Conservation (phyloP, 2,888 invertebrate species). For the Lasioglossum malachurum region DNA sequence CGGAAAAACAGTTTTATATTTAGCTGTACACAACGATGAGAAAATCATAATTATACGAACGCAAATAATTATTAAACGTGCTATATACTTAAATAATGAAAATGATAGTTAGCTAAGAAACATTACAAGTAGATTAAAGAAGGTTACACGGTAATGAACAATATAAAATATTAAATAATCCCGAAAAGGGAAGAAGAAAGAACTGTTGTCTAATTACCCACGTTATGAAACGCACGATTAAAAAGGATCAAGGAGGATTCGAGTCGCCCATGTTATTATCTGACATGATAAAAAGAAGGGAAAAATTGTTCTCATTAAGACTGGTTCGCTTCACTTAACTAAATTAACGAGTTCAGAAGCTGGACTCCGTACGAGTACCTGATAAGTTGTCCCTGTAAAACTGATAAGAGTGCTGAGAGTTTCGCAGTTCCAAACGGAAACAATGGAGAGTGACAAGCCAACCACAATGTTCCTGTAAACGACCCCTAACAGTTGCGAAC, state of each 20-base stretch:
- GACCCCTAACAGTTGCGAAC: not conserved
- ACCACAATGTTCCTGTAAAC: not conserved
- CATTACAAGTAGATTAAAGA: no score
- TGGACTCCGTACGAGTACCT: slow-evolving; percentile 1
- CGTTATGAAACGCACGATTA: not conserved
- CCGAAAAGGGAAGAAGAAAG: not conserved
- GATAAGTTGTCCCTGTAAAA: not conserved
- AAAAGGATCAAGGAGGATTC: not conserved
- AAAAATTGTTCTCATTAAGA: slow-evolving; percentile 2
- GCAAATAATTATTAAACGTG: not conserved
- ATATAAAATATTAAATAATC: not conserved
- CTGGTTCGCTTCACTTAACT: slow-evolving; percentile 11
- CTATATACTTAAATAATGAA: not conserved
- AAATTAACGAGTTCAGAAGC: slow-evolving; percentile 16
- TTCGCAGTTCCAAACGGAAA: not conserved
- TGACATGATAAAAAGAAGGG: not conserved
- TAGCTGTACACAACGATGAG: not conserved
- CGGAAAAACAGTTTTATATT: not conserved
- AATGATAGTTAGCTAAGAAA: not conserved
- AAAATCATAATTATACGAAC: not conserved
- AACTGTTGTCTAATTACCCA: no score
- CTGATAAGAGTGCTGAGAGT: not conserved
- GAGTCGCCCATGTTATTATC: not conserved
- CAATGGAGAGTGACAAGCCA: not conserved
- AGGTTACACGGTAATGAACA: not conserved